phyloP scores from a whole-genome alignment of 2,797 vertebrate species.

The Pithecia hirsuta region DNA sequence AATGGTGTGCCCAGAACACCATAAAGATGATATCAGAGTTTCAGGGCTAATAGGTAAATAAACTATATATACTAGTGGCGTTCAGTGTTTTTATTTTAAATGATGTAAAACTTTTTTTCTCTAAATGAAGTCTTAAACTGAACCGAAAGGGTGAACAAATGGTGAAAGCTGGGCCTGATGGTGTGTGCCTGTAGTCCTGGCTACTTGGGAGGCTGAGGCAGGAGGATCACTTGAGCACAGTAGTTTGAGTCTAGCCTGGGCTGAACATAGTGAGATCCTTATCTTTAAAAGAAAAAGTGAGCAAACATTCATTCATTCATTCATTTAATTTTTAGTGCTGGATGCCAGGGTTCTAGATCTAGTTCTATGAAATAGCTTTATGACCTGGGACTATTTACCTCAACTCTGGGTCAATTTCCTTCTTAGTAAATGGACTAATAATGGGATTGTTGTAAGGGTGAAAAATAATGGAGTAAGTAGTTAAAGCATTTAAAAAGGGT shows the following conservation, averaged over 20 bases:
- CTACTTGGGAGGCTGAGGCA: neutral
- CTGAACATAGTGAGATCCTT: neutral
- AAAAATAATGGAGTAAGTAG: neutral
- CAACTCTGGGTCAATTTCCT: neutral
- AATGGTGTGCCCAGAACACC: neutral
- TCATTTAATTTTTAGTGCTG: neutral
- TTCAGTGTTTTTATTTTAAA: conserved; percentile 32
- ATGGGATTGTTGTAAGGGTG: neutral
- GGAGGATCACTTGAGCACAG: neutral
- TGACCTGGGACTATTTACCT: neutral
- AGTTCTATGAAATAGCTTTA: neutral
- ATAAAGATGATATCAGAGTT: neutral
- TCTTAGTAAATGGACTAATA: neutral
- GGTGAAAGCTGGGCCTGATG: neutral
- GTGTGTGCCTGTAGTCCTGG: neutral
- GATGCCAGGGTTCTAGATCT: neutral
- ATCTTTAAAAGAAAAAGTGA: neutral
- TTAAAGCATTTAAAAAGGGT: neutral
- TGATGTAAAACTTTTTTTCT: neutral
- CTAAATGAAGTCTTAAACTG: neutral
- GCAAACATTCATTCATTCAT: neutral
- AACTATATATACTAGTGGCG: neutral
- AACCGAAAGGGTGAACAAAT: neutral
- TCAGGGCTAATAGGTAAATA: neutral
- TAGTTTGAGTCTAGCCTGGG: neutral